These are phyloP conservation scores for Lagenorhynchus albirostris DNA, from an alignment of 2,113 vertebrate genomes.

Conservation along the genomic window DNA sequence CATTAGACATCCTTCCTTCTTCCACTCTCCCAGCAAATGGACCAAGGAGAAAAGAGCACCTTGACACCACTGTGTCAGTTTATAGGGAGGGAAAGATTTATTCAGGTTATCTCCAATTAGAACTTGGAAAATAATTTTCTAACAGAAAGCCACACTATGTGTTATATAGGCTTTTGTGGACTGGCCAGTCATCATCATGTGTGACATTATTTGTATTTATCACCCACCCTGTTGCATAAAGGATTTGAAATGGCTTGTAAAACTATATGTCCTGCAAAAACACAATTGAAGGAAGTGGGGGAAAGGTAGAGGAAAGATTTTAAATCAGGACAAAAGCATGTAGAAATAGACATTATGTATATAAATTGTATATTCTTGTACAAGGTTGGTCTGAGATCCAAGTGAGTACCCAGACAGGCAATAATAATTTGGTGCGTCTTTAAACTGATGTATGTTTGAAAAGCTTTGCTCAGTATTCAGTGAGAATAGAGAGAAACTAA, in stretches of 20 bases:
- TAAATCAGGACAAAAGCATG: not conserved
- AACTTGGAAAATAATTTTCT: not conserved
- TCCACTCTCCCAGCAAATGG: not conserved
- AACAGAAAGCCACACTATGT: not conserved
- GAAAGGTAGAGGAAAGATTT: not conserved
- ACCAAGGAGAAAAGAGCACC: not conserved
- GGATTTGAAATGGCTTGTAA: constrained; percentile 18
- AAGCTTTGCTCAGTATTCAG: not conserved
- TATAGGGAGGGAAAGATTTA: not conserved
- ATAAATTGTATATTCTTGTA: not conserved
- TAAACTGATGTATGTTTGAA: not conserved
- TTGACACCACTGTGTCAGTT: not conserved
- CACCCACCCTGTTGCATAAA: not conserved
- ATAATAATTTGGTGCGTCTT: not conserved
- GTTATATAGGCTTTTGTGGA: not conserved
- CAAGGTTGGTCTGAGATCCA: not conserved
- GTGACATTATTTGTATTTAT: not conserved
- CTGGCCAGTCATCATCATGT: not conserved
- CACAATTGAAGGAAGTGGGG: not conserved
- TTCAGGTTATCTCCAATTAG: not conserved
- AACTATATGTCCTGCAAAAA: not conserved
- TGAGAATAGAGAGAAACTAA: constrained; percentile 4
- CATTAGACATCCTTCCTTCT: not conserved
- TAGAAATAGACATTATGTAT: not conserved
- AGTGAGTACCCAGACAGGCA: not conserved